Base-by-base conservation (phyloP, 2,113 vertebrate genomes). In the Rhinoderma darwinii region DNA sequence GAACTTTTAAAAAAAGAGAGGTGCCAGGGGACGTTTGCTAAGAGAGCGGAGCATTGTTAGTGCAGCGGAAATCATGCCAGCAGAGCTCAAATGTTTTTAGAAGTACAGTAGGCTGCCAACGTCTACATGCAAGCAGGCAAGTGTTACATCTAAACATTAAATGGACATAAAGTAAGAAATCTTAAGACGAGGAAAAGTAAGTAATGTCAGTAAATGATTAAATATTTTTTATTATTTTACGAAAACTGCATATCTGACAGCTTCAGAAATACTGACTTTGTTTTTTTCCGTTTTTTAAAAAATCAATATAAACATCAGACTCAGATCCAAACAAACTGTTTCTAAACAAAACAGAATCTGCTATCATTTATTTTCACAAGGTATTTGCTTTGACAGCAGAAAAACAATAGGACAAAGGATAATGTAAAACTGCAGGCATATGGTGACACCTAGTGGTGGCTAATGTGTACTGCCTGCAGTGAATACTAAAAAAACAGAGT, bases 1-100 rank as follows among this genome's bases (percentile, higher is more conserved):
- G 70, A 81, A 82, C 86, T 82, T 87, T 82, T 82, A 74, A 50
- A n/a, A n/a, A n/a, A 74, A 72, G 15, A 74, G 37, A 74, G 66
- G 77, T 75, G 37, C 39, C 85, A 61, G 9, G 85, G 85, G 85
- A 87, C 25, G 63, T 44, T 41, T 73, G 50, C 68, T 73, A 74
- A 87, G 80, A 73, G 76, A 78, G 61, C 84, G 1, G 56, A 82
- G 79, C 79, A 44, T 82, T 82, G 56, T 82, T 82, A 82, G 56
- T 44, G 59, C 79, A 30, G 56, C 12, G 79, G 41, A 44, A 66
- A 82, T 44, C 56, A 43, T 44, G 56, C 56, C 79, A 82, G 27
- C 56, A 43, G 56, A 63, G 39, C 39, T 44, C 43, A 82, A 41
- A 44, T 82, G 15, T 47, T 66, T 59, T n/a, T 11, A 41, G n/a